Evolutionary conservation across 2,888 invertebrate genomes (phyloP), one percentile per base, ranked within the genome.

Genomic region (Beris morrisii): DNA sequence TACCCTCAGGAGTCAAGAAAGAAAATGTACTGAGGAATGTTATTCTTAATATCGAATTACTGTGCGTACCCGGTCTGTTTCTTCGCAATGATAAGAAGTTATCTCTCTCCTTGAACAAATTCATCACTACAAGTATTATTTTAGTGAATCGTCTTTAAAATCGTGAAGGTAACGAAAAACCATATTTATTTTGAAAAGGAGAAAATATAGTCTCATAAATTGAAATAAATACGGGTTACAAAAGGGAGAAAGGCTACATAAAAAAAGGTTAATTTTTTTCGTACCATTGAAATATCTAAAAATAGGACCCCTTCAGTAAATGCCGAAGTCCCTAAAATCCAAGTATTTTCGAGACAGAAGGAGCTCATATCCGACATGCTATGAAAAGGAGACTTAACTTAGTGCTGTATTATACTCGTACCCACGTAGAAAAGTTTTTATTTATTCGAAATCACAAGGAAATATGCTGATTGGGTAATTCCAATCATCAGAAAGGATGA

Each of bases 391-490:
- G 46, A 15, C 58, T 58, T 45, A 31, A n/a, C 43, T 4, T n/a
- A 4, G 15, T 57, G 58, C 30, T 46, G 31, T 31, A 22, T 9
- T 28, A 15, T 43, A n/a, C n/a, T n/a, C n/a, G n/a, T n/a, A n/a
- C n/a, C n/a, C n/a, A 22, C 22, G 56, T 38, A 55, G n/a, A 5
- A 54, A 22, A 32, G 32, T 11, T 32, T 7, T 55, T 12, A 22
- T 22, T 13, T 6, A 2, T 13, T 7, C 45, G 61, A 22, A 52
- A 61, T 61, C 61, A 7, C 38, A 59, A 48, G 52, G 50, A 52
- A 61, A 61, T 50, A 61, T 61, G 61, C 61, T 61, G 61, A 61
- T 61, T 61, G 61, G 52, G 50, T 61, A 52, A 61, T 61, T 61
- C 50, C 52, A 32, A 13, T 38, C 12, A 61, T 50, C 52, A 61